phyloP scores from a whole-genome alignment of 2,888 invertebrate species.

The Ormyrus rosae region DNA sequence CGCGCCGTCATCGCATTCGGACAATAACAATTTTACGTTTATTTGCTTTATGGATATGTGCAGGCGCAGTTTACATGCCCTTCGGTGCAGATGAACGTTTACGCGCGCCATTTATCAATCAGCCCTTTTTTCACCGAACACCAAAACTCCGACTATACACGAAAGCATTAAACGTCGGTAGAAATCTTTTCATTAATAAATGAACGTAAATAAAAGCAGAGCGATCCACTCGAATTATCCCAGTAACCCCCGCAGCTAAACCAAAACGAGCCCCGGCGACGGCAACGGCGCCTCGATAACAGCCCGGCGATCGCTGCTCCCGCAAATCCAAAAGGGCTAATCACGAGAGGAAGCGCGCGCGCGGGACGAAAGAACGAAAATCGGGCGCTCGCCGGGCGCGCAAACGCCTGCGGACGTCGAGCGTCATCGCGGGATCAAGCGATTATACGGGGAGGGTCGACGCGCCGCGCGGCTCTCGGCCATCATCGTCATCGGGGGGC shows the following conservation, averaged over 20 bases:
- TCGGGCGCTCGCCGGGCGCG: not conserved
- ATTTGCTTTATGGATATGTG: constrained; percentile 38
- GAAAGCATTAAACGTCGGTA: no score
- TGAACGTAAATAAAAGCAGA: no score
- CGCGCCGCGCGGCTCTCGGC: constrained; percentile 2
- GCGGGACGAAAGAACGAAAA: not conserved
- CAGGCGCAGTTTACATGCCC: not conserved
- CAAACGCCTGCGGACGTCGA: constrained; percentile 8
- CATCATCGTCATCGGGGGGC: constrained; percentile 67
- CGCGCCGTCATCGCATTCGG: constrained; percentile 1
- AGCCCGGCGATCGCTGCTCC: not conserved
- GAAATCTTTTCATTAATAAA: no score
- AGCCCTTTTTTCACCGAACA: not conserved
- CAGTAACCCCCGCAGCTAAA: no score
- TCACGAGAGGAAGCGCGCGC: not conserved
- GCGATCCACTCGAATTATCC: no score
- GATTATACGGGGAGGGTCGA: constrained; percentile 61
- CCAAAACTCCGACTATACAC: no score
- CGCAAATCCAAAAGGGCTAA: not conserved
- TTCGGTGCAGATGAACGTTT: not conserved
- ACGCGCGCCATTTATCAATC: not conserved
- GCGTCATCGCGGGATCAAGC: constrained; percentile 62
- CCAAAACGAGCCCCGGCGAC: no score
- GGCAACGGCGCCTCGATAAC: not conserved
- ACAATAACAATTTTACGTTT: constrained; percentile 42